A percentile compares a stretch with the other conserved stretches of the same genome.
These are phyloP conservation scores for Ammodytes dubius DNA, from an alignment of 2,113 vertebrate genomes.

Conservation along the genomic window DNA sequence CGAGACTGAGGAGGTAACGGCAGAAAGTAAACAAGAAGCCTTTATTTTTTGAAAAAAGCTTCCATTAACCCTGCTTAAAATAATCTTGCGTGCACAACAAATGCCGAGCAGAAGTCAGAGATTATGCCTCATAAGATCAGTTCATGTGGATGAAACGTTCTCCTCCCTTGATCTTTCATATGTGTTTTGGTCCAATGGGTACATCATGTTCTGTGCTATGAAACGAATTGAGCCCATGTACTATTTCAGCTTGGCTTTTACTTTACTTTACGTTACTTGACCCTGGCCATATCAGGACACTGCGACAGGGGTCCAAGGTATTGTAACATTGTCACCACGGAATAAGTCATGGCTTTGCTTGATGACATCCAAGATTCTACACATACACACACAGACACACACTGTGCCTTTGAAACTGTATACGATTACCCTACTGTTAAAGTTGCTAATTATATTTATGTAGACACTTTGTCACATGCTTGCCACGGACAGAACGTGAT, in stretches of 20 bases:
- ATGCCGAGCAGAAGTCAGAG: not conserved
- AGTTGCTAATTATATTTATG: slow-evolving; percentile 46
- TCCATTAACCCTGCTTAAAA: not conserved
- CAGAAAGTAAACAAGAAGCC: not conserved
- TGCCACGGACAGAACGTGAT: slow-evolving; percentile 35
- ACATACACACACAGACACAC: not conserved
- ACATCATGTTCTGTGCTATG: slow-evolving; percentile 25
- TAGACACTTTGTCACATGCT: slow-evolving; percentile 23
- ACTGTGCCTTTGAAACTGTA: slow-evolving; percentile 25
- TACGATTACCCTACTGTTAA: slow-evolving; percentile 29
- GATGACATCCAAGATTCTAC: slow-evolving; percentile 59
- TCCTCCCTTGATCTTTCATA: not conserved
- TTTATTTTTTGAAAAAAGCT: not conserved
- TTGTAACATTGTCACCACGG: slow-evolving; percentile 67
- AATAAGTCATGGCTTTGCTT: slow-evolving; percentile 58
- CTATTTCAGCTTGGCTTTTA: slow-evolving; percentile 55
- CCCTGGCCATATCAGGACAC: slow-evolving; percentile 57
- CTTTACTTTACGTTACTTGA: slow-evolving; percentile 41
- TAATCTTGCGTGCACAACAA: not conserved
- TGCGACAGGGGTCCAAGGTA: slow-evolving; percentile 33
- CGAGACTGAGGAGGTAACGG: too few species aligned
- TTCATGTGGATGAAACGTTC: not conserved
- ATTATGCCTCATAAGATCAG: not conserved
- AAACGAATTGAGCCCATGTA: slow-evolving; percentile 44
- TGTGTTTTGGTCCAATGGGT: slow-evolving; percentile 4